Percentiles rank a stretch among this genome's conserved stretches.
Conservation (phyloP, 2,888 invertebrate species). For the Nomada lathburiana region DNA sequence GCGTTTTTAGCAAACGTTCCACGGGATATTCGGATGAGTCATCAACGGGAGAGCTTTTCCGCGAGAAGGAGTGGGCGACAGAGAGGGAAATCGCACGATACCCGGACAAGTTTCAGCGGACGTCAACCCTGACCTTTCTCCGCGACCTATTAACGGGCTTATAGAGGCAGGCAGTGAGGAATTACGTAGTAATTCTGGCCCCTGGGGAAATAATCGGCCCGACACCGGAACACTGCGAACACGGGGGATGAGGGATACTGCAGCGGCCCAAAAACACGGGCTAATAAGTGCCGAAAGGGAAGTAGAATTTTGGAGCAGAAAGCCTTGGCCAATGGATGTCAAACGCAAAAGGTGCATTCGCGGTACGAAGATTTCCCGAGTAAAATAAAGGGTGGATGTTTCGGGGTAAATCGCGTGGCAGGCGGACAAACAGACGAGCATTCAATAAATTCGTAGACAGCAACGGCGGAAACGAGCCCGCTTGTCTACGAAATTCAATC, state of each 20-base stretch:
- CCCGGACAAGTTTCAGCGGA: slow-evolving; percentile 58
- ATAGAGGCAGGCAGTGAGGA: slow-evolving; percentile 10
- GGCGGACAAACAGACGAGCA: neutral
- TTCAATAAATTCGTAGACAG: neutral
- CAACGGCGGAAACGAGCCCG: slow-evolving; percentile 19
- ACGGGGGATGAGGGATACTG: slow-evolving; percentile 25
- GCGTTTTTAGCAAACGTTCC: slow-evolving; percentile 32
- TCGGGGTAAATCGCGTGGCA: neutral
- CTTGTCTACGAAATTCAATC: slow-evolving; percentile 44
- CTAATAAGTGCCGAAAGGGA: slow-evolving; percentile 17
- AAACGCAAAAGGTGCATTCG: neutral
- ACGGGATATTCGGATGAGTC: slow-evolving; percentile 36
- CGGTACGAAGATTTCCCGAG: neutral
- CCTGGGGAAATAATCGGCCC: slow-evolving; percentile 51
- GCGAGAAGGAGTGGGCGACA: neutral
- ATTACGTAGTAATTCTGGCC: slow-evolving; percentile 48
- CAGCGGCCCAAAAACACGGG: neutral
- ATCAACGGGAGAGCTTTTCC: slow-evolving; percentile 35
- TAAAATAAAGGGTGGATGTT: neutral
- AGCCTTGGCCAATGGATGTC: neutral
- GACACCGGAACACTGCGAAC: slow-evolving; percentile 42
- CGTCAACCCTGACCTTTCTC: slow-evolving; percentile 65
- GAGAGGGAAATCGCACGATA: slow-evolving; percentile 13
- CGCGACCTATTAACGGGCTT: slow-evolving; percentile 42
- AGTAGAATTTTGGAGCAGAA: neutral